Percentiles rank a stretch among this genome's conserved stretches.
Evolutionary conservation across 2,888 invertebrate genomes (phyloP).

Genomic region (Nineta flava): DNA sequence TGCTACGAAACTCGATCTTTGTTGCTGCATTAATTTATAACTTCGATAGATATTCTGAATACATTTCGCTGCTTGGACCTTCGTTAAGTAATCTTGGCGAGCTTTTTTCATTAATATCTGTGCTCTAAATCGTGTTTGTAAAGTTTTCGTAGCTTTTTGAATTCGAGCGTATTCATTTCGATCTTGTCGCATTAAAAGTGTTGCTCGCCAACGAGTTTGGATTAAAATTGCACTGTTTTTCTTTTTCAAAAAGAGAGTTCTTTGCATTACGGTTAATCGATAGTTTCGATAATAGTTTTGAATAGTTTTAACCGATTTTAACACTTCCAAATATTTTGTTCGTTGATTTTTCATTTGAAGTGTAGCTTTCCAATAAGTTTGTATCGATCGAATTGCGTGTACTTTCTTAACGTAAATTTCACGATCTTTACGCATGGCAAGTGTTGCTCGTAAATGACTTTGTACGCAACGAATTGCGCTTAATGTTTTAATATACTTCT

Average conservation of each 20-base stretch:
- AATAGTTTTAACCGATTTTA: background rate
- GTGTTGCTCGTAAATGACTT: constrained; percentile 18
- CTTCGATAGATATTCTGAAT: constrained; percentile 21
- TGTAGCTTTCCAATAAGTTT: constrained; percentile 29
- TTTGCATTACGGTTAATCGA: constrained; percentile 13
- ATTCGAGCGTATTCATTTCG: constrained; percentile 17
- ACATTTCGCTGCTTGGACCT: constrained; percentile 20
- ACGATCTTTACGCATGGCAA: constrained; percentile 14
- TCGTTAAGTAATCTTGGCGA: constrained; percentile 13
- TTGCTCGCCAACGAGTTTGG: constrained; percentile 19
- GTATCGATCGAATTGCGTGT: constrained; percentile 24
- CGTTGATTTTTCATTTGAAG: background rate
- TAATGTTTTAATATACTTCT: constrained; percentile 16
- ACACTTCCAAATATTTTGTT: background rate
- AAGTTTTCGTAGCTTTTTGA: constrained; percentile 15
- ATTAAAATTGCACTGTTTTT: constrained; percentile 13
- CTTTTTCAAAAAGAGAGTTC: constrained; percentile 16
- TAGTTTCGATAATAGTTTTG: constrained; percentile 21
- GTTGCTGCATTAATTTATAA: constrained; percentile 12
- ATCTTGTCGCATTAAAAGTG: constrained; percentile 11
- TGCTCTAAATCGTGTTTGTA: constrained; percentile 22
- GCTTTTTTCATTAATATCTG: constrained; percentile 19
- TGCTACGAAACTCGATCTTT: constrained; percentile 16
- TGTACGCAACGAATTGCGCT: constrained; percentile 19
- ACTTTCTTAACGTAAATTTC: constrained; percentile 15